phyloP scores from a whole-genome alignment of 2,888 invertebrate genomes.

The Hermodice carunculata region DNA sequence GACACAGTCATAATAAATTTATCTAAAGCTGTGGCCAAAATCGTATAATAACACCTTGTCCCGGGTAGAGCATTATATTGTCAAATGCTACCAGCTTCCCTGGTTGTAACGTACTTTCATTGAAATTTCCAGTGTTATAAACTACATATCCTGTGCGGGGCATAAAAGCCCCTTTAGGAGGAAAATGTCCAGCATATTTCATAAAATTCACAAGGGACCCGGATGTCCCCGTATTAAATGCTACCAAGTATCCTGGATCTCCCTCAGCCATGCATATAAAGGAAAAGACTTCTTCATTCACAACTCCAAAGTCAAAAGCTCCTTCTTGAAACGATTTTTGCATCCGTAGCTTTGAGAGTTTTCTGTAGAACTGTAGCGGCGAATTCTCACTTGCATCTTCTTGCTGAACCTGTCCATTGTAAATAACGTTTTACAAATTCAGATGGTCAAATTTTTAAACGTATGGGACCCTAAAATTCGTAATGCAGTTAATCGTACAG shows the following conservation, averaged over 20 bases:
- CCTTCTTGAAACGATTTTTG: conserved; percentile 11
- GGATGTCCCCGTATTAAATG: conserved; percentile 7
- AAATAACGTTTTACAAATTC: background rate
- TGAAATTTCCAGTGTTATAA: background rate
- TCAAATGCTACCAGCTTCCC: background rate
- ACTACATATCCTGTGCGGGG: conserved; percentile 6
- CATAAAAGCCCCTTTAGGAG: conserved; percentile 1
- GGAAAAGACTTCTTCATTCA: conserved; percentile 19
- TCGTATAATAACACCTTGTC: conserved; percentile 12
- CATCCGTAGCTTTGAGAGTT: conserved; percentile 9
- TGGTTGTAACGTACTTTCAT: background rate
- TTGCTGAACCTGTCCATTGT: conserved; percentile 13
- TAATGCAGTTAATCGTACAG: background rate
- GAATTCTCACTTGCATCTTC: conserved; percentile 13
- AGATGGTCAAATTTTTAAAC: background rate
- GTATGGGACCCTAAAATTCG: background rate
- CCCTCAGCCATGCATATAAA: background rate
- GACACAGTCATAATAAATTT: too few species aligned
- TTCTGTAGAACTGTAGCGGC: conserved; percentile 13
- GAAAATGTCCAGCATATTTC: conserved; percentile 1
- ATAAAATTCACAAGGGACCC: conserved; percentile 7
- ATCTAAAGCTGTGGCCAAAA: too few species aligned
- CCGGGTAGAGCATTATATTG: conserved; percentile 5
- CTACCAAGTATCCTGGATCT: conserved; percentile 12
- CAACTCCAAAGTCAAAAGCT: conserved; percentile 1